Evolutionary conservation across 1,140 invertebrate species (phyloP).

Genomic region (Eriosoma lanigerum): DNA sequence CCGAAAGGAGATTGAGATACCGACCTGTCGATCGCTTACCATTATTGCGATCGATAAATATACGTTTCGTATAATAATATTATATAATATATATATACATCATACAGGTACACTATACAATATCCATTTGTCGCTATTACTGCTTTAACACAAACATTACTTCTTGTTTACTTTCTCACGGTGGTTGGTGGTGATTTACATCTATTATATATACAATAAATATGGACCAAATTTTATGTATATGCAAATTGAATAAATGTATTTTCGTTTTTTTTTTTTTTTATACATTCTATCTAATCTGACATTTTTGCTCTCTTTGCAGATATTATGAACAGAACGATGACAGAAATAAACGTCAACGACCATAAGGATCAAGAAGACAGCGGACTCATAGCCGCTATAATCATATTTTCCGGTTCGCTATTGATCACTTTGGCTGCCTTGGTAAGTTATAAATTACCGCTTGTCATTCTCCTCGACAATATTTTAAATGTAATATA

Average conservation of each 20-base stretch:
- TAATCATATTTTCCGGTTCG: conserved; percentile 44
- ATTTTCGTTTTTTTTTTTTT: neutral
- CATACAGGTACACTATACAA: too few relatives aligned
- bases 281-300: neutral
- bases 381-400: conserved; percentile 35
- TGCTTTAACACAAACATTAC: too few relatives aligned
- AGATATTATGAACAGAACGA: conserved; percentile 47
- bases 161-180: neutral
- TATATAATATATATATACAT: too few relatives aligned
- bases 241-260: neutral
- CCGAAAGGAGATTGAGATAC: too few relatives aligned
- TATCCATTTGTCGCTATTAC: too few relatives aligned
- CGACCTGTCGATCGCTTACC: too few relatives aligned
- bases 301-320: neutral
- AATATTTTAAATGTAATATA: too few relatives aligned
- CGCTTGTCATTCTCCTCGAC: neutral
- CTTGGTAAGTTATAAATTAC: conserved; percentile 4
- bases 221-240: neutral
- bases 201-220: neutral
- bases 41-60: too few relatives aligned
- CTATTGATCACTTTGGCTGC: conserved; percentile 39
- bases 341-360: conserved; percentile 27
- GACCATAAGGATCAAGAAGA: conserved; percentile 32
- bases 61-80: too few relatives aligned
- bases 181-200: neutral